Percentiles rank a stretch among this genome's conserved stretches.
These are phyloP conservation scores for Phaetusa simplex DNA, from an alignment of 2,113 vertebrate species.

Conservation along the genomic window DNA sequence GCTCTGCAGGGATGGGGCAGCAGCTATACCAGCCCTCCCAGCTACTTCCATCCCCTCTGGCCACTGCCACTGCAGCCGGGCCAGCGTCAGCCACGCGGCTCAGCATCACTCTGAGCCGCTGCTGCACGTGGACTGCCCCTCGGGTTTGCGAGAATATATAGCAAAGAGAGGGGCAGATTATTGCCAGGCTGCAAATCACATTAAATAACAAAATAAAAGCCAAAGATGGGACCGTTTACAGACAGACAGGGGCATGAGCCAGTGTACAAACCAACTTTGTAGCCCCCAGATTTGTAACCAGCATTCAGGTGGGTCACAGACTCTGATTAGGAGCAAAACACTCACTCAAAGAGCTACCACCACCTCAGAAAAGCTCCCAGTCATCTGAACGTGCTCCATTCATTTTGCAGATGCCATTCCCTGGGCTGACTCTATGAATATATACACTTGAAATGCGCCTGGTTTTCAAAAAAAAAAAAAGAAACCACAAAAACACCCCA, in stretches of 20 bases:
- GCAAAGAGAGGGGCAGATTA: neutral
- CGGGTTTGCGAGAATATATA: neutral
- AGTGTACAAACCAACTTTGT: neutral
- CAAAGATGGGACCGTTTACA: neutral
- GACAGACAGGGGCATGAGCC: neutral
- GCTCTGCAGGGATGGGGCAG: neutral
- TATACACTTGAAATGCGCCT: neutral
- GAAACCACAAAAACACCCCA: neutral
- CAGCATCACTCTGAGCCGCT: neutral
- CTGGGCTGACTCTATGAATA: neutral
- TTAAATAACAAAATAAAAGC: neutral
- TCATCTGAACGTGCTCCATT: neutral
- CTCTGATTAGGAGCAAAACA: neutral
- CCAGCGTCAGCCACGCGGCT: neutral
- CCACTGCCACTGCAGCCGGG: neutral
- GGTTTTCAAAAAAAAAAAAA: neutral
- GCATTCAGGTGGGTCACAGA: neutral
- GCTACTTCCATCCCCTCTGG: neutral
- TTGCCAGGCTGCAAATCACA: neutral
- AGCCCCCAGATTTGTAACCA: neutral
- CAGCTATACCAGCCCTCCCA: neutral
- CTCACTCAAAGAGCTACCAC: neutral
- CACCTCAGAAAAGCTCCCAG: neutral
- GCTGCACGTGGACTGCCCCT: accelerated
- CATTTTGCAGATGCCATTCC: neutral